Percentiles rank a stretch among this genome's conserved stretches.
Conservation (phyloP, 2,797 vertebrate genomes). For the Syndactyla subalaris region DNA sequence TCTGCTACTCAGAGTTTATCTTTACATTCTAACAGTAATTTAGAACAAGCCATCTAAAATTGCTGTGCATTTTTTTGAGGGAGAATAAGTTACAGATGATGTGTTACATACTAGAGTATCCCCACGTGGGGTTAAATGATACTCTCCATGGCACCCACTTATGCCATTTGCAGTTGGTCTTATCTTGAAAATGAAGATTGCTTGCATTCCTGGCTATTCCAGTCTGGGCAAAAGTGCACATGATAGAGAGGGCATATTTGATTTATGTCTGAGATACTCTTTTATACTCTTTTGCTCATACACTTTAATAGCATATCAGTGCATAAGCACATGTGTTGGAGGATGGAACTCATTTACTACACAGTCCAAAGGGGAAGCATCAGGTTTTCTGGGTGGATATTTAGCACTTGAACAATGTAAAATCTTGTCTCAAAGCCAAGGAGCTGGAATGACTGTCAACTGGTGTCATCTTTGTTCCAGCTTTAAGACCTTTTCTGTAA, state of each 20-base stretch:
- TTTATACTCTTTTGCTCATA: background rate
- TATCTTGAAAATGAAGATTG: background rate
- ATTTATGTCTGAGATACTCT: conserved; percentile 19
- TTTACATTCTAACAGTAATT: background rate
- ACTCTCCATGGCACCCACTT: background rate
- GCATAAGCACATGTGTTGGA: background rate
- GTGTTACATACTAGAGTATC: background rate
- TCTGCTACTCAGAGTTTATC: background rate
- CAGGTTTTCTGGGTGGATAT: background rate
- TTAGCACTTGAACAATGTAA: background rate
- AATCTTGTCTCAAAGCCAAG: conserved; percentile 6
- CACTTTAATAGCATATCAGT: background rate
- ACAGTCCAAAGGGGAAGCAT: background rate
- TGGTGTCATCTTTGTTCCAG: background rate
- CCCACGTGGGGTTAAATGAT: background rate
- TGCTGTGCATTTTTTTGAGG: background rate
- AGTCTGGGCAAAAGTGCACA: background rate
- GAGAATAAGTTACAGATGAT: conserved; percentile 14
- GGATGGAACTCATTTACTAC: background rate
- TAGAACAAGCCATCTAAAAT: background rate
- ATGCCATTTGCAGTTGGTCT: background rate
- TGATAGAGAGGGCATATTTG: background rate
- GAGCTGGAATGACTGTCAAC: background rate
- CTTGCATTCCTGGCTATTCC: background rate
- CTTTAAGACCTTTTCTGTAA: background rate